These are phyloP conservation scores for Bergia sp. DNA, from an alignment of 92 coral and sea anemone genomes.

Conservation along the genomic window DNA sequence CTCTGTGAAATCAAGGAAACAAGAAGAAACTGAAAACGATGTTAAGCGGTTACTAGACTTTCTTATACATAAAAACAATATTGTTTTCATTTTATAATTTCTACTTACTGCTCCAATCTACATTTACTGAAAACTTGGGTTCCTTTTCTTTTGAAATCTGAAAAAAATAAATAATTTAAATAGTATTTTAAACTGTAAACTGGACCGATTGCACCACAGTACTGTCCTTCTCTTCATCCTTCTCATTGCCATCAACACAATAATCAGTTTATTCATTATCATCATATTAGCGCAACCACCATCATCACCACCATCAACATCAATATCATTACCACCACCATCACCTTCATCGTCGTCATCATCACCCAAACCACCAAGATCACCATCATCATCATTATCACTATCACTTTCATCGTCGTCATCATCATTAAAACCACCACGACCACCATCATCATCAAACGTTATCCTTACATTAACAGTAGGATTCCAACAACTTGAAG, in stretches of 20 bases:
- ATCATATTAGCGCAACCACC: not conserved
- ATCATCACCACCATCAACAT: not conserved
- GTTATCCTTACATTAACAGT: not conserved
- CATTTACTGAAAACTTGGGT: not conserved
- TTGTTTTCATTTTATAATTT: not conserved
- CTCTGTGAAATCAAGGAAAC: too few species aligned
- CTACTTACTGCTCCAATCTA: conserved; percentile 22
- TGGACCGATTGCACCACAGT: too few species aligned
- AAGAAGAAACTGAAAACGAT: not conserved
- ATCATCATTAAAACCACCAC: not conserved
- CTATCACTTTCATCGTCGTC: not conserved
- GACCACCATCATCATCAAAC: not conserved
- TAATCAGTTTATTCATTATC: too few species aligned
- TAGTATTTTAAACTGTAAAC: not conserved
- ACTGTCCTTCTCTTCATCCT: not conserved
- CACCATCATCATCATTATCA: not conserved
- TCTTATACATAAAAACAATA: not conserved
- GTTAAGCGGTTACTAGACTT: not conserved
- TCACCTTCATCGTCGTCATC: too few species aligned
- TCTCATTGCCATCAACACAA: not conserved
- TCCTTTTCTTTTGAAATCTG: not conserved
- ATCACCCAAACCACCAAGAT: not conserved
- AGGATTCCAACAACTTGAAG: not conserved
- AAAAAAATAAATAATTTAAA: not conserved
- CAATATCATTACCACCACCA: not conserved